Base-by-base conservation (phyloP, 2,888 invertebrate genomes). In the Elmis aenea region DNA sequence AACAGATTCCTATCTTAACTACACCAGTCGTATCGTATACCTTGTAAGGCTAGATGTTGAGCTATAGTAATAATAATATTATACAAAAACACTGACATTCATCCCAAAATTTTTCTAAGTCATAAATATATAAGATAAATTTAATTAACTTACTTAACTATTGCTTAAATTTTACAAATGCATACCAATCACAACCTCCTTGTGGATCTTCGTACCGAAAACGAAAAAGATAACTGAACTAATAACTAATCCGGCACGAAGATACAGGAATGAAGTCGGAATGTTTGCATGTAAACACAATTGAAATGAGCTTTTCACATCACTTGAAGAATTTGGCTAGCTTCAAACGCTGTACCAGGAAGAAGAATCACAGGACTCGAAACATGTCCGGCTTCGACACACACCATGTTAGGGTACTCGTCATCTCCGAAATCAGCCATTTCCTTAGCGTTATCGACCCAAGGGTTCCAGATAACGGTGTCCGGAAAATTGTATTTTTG, bases 401-500 rank as follows among this genome's bases (percentile, higher is more conserved):
- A 96, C 52, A 95, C 78, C 94, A 96, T 94, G 67, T 89, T 90
- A 5, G 89, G 90, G 70, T 90, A 95, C 69, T 95, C 94, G 60
- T 93, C 92, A 68, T 94, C 92, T n/a, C 92, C 94, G 66, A 95
- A 92, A 70, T 95, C 95, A 2, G 82, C 76, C 72, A 94, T 89
- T 64, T 90, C 90, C 56, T 89, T 85, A 13, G 94, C 93, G 66
- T 86, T 87, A 57, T 93, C 92, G 48, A 83, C 73, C 95, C 95
- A 95, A 0, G 95, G 95, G 74, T 95, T 95, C 95, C 95, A 96
- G 48, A 95, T 81, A 48, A 95, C 95, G 72, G 93, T 92, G 61
- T 94, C 94, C 1, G 93, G 91, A 64, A 95, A 89, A 71, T 94
- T 93, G 68, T 88, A 88, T 70, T 94, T 94, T 68, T 88, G 87